phyloP scores from a whole-genome alignment of 2,888 invertebrate genomes.

The Hedya salicella region DNA sequence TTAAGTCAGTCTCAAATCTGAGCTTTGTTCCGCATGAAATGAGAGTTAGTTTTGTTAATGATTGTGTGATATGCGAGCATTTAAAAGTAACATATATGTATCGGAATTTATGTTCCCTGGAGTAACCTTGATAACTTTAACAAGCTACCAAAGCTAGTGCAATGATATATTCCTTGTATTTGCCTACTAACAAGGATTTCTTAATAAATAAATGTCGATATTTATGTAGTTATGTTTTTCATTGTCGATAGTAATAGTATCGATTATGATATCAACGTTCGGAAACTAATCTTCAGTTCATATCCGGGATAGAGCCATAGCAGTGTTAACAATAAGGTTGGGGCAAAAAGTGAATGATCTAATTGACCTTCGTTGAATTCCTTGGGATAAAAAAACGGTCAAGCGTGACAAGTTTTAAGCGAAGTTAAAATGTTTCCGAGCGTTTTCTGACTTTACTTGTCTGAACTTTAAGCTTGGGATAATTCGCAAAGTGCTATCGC shows the following conservation, averaged over 20 bases:
- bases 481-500: no score
- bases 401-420: not conserved
- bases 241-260: slow-evolving; percentile 1
- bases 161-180: slow-evolving; percentile 41
- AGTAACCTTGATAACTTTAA: slow-evolving; percentile 67
- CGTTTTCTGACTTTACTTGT: no score
- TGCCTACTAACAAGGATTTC: slow-evolving; percentile 38
- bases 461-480: no score
- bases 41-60: not conserved
- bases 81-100: slow-evolving; percentile 3
- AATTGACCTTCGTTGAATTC: not conserved
- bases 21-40: not conserved
- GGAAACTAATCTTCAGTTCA: not conserved
- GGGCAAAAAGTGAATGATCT: not conserved
- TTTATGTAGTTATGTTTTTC: slow-evolving; percentile 25
- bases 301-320: not conserved
- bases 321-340: not conserved
- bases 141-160: slow-evolving; percentile 58
- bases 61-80: not conserved
- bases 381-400: not conserved
- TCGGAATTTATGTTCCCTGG: slow-evolving; percentile 65
- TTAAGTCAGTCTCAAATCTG: not conserved
- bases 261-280: not conserved
- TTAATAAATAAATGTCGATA: slow-evolving; percentile 33
- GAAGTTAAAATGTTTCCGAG: no score